Conservation (phyloP, 2,113 vertebrate genomes). For the Ctenomys sociabilis region DNA sequence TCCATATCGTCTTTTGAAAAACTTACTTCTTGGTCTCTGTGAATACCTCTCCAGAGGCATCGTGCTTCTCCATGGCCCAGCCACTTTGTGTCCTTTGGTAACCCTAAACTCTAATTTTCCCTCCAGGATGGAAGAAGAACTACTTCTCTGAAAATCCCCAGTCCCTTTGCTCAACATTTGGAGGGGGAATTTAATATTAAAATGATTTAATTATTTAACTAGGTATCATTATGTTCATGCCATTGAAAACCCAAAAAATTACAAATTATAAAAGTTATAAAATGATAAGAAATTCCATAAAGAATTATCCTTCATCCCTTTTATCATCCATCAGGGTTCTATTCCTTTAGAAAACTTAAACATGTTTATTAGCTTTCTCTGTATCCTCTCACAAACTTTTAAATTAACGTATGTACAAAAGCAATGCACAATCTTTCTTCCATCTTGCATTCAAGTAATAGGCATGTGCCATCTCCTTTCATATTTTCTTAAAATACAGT, state of each 20-base stretch:
- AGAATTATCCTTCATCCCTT: not conserved
- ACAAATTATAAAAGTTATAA: not conserved
- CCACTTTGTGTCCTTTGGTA: not conserved
- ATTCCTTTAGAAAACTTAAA: not conserved
- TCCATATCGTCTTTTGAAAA: not conserved
- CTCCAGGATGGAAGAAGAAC: not conserved
- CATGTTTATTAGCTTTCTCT: not conserved
- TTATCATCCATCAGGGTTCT: not conserved
- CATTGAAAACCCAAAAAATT: not conserved
- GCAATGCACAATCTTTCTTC: not conserved
- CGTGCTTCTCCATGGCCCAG: not conserved
- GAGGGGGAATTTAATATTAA: not conserved
- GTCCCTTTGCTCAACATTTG: not conserved
- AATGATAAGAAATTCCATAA: not conserved
- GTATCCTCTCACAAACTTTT: not conserved
- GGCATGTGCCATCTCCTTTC: not conserved
- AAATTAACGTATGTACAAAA: not conserved
- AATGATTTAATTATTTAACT: slow-evolving; percentile 1
- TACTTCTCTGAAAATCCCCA: not conserved
- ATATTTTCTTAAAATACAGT: not conserved
- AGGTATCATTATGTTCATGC: not conserved
- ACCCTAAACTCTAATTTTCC: too few relatives aligned
- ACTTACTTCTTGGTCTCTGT: not conserved
- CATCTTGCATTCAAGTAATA: not conserved
- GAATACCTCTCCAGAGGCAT: not conserved